Evolutionary conservation across 23 tunicate genomes (phyloP).

Genomic region (Corella eumyota): DNA sequence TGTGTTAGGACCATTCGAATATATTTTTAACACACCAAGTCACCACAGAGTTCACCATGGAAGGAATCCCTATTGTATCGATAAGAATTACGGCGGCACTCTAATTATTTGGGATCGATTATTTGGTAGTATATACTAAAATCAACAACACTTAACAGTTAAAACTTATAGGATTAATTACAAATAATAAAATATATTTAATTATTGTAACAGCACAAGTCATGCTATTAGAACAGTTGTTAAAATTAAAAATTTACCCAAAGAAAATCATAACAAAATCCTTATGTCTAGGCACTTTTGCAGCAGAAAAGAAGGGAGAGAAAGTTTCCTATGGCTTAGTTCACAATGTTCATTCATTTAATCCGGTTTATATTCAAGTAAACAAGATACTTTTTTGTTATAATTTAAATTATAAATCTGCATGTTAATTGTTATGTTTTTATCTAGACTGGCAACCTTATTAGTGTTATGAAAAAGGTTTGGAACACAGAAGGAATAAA

Average conservation of each 20-base stretch:
- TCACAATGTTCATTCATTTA: slow-evolving; percentile 48
- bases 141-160: no score
- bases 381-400: background rate
- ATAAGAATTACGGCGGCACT: slow-evolving; percentile 87
- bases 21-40: slow-evolving; percentile 88
- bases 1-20: slow-evolving; percentile 58
- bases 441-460: slow-evolving; percentile 1
- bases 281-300: slow-evolving; percentile 64
- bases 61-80: slow-evolving; percentile 94
- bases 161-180: no score
- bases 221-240: no score
- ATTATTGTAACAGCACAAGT: no score
- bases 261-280: background rate
- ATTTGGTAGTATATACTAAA: slow-evolving; percentile 35
- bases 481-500: slow-evolving; percentile 37
- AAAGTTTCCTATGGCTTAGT: slow-evolving; percentile 83
- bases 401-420: background rate
- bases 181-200: no score
- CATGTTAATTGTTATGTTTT: background rate
- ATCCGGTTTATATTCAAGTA: slow-evolving; percentile 56
- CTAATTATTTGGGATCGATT: slow-evolving; percentile 95
- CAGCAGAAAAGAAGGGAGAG: slow-evolving; percentile 69
- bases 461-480: background rate
- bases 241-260: no score
- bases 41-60: slow-evolving; percentile 99